Evolutionary conservation across 1,140 invertebrate genomes (phyloP).

Genomic region (Watersipora subatra): DNA sequence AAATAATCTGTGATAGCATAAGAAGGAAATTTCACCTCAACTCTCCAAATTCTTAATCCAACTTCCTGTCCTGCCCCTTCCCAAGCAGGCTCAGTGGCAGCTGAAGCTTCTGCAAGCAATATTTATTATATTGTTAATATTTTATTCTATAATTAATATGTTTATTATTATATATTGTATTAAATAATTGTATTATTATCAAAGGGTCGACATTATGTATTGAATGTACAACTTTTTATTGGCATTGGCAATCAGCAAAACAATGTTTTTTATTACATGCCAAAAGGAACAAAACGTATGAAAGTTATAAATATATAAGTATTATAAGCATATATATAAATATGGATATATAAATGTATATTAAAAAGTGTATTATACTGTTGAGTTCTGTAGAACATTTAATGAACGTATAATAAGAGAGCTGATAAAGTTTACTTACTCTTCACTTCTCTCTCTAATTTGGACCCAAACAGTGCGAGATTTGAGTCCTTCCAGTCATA

Average conservation of each 20-base stretch:
- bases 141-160: no score
- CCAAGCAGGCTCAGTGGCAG: conserved; percentile 20
- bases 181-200: no score
- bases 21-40: conserved; percentile 18
- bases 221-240: no score
- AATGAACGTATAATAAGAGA: not conserved
- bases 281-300: no score
- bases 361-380: not conserved
- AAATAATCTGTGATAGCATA: no score
- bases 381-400: not conserved
- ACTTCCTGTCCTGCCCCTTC: conserved; percentile 25
- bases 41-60: conserved; percentile 35
- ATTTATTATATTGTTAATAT: not conserved
- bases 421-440: conserved; percentile 18
- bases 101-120: conserved; percentile 10
- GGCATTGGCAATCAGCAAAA: no score
- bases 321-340: not conserved
- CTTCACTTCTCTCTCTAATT: conserved; percentile 27
- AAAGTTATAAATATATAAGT: no score
- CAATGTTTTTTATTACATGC: no score
- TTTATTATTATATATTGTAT: no score
- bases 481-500: conserved; percentile 38
- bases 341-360: not conserved
- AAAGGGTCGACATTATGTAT: no score
- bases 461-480: conserved; percentile 30